These are phyloP conservation scores for Onthophagus taurus DNA, from an alignment of 1,140 invertebrate genomes.

Conservation along the genomic window DNA sequence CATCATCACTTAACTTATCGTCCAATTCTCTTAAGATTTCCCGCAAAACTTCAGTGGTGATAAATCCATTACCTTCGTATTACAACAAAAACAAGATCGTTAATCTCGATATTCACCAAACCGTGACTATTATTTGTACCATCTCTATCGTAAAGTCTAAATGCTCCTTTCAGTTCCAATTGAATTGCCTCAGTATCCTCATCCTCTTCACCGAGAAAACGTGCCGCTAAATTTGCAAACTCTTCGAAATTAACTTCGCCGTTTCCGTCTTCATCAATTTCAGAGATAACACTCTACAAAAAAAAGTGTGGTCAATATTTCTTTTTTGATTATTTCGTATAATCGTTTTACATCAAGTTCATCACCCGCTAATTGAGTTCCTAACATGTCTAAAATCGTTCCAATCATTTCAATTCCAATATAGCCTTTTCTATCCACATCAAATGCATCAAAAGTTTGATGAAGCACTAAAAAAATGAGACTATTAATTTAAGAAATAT, in stretches of 20 bases:
- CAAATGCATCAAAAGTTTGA: conserved; percentile 72
- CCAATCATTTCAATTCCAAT: conserved; percentile 65
- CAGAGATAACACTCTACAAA: conserved; percentile 43
- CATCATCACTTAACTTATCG: conserved; percentile 56
- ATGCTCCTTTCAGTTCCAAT: conserved; percentile 68
- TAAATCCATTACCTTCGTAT: conserved; percentile 56
- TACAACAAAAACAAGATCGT: background rate
- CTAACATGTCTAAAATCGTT: conserved; percentile 68
- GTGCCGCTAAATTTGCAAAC: conserved; percentile 45
- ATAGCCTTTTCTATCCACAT: conserved; percentile 63
- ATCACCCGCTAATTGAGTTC: conserved; percentile 57
- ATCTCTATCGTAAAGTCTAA: conserved; percentile 68
- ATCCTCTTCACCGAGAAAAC: conserved; percentile 44
- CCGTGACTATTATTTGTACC: conserved; percentile 30
- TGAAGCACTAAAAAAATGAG: conserved; percentile 48
- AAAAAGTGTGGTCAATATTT: background rate
- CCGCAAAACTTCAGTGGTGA: conserved; percentile 60
- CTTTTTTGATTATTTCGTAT: background rate
- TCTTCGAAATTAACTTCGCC: conserved; percentile 48
- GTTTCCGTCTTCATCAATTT: conserved; percentile 35
- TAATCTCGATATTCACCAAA: background rate
- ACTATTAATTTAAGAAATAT: background rate
- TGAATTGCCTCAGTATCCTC: conserved; percentile 63
- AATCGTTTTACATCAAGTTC: conserved; percentile 47
- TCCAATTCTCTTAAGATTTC: conserved; percentile 67